Evolutionary conservation across 2,113 vertebrate species (phyloP), one percentile per base, ranked within the genome.

Genomic region (Amphiprion percula): DNA sequence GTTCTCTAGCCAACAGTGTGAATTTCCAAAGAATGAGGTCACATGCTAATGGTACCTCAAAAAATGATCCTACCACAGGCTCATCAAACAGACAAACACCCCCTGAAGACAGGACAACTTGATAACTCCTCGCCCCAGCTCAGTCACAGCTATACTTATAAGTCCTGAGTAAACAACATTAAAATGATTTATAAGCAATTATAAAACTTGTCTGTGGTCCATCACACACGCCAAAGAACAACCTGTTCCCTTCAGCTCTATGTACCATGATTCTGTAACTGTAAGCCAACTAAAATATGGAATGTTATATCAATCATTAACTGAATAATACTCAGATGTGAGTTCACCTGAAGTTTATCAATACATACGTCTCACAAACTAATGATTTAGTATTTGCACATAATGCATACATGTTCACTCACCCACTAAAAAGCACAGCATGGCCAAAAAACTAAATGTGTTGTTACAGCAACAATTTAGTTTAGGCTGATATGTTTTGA

Each of bases 1-100:
- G 79, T 91, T 91, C 92, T 91, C 64, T 16, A 41, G 90, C 89
- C 87, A 83, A 84, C 86, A 85, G 91, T 85, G 80, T 91, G 69
- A 91, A 93, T 94, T 93, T 93, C 92, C 64, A 85, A 78, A 77
- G 90, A 94, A 94, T 93, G 93, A 94, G 91, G 91, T 95, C 93
- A 93, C 89, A 90, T 70, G 64, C 85, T 90, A 75, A 86, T 75
- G 68, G 78, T 72, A 70, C 65, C 79, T 76, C 63, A 58, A 88
- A 89, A 92, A 87, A 78, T 71, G 1, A 77, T 77, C 83, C 86
- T 84, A 82, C 89, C 74, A 78, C 68, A 78, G 83, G 84, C 67
- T 23, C 66, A 80, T 88, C 77, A 82, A 83, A 88, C 52, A 83
- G 79, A 72, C 53, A 88, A 91, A 87, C 80, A 80, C 10, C 1